Percentiles rank a stretch among this genome's conserved stretches.
Evolutionary conservation across 2,113 vertebrate genomes (phyloP).

Genomic region (Ranitomeya variabilis): DNA sequence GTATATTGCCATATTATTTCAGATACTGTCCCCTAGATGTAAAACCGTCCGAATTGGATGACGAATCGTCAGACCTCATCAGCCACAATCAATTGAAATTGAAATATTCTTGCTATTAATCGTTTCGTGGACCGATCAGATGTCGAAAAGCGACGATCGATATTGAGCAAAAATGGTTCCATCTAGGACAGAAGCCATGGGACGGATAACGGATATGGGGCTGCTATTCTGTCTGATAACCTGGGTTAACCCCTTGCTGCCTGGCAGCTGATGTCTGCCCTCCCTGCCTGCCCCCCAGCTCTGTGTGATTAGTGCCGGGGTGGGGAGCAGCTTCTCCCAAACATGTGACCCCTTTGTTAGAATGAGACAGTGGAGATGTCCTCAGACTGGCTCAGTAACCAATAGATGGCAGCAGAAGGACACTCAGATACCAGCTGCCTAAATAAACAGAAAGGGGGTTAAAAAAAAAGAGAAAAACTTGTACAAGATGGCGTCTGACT

Average conservation of each 20-base stretch:
- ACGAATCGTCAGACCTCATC: background rate
- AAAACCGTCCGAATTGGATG: too few species aligned
- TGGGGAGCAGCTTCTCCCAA: slow-evolving; percentile 34
- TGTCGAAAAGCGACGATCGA: background rate
- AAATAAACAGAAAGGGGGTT: slow-evolving; percentile 58
- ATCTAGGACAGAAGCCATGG: too few species aligned
- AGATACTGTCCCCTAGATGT: background rate
- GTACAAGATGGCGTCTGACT: slow-evolving; percentile 58
- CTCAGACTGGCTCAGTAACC: slow-evolving; percentile 48
- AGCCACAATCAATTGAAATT: background rate
- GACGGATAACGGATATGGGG: background rate
- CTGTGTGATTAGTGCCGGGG: slow-evolving; percentile 40
- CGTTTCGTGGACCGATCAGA: background rate
- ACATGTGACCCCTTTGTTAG: slow-evolving; percentile 58
- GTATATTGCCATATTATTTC: background rate
- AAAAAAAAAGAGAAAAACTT: slow-evolving; percentile 52
- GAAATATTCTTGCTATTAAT: too few species aligned
- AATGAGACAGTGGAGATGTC: slow-evolving; percentile 54
- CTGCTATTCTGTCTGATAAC: background rate
- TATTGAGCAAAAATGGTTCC: background rate
- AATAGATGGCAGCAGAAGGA: slow-evolving; percentile 54
- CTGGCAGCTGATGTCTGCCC: background rate
- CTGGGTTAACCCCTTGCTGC: background rate
- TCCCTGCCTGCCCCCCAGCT: background rate
- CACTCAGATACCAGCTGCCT: slow-evolving; percentile 50